Conservation (phyloP, 2,113 vertebrate species). For the Diphyllodes magnificus region DNA sequence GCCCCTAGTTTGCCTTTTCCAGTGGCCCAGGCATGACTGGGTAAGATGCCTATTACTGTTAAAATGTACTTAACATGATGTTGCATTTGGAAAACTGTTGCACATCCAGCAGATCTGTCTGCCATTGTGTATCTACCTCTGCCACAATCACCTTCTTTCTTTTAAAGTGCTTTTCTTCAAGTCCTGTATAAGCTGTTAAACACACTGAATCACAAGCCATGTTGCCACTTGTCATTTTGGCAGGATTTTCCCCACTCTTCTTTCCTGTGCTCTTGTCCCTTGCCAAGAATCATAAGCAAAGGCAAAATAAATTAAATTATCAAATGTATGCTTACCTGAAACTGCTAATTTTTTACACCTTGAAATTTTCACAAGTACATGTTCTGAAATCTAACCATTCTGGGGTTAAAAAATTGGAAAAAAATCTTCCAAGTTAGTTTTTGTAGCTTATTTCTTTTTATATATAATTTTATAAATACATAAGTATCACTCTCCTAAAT, state of each 20-base stretch:
- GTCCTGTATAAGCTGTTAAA: not conserved
- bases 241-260: not conserved
- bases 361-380: not conserved
- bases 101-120: not conserved
- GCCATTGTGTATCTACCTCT: not conserved
- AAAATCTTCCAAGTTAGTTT: not conserved
- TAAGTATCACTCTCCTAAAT: not conserved
- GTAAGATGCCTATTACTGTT: not conserved
- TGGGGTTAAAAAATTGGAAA: not conserved
- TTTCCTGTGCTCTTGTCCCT: not conserved
- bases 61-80: not conserved
- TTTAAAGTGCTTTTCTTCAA: not conserved
- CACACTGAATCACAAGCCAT: not conserved
- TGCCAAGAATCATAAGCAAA: not conserved
- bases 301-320: not conserved
- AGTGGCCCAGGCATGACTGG: too few species aligned
- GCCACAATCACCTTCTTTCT: not conserved
- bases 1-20: not conserved
- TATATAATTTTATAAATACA: not conserved
- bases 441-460: not conserved
- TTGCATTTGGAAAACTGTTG: not conserved
- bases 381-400: not conserved
- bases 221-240: not conserved
- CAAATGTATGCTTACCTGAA: not conserved
- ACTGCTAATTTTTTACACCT: not conserved